Evolutionary conservation across 2,888 invertebrate genomes (phyloP).

Genomic region (Andrena flavipes): DNA sequence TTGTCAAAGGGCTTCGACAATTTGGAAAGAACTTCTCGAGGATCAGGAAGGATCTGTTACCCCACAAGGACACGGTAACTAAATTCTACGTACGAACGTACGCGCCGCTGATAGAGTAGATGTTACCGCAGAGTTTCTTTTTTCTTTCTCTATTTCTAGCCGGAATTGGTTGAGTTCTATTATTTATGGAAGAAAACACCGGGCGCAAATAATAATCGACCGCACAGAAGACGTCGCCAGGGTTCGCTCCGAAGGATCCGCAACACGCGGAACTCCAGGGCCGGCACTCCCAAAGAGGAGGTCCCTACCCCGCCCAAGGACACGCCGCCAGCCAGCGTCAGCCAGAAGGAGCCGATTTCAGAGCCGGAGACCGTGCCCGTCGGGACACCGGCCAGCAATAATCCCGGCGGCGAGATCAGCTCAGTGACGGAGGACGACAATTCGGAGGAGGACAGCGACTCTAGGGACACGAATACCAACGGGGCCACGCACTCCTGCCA

Average conservation of each 20-base stretch:
- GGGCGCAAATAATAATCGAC: constrained; percentile 97
- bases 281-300: constrained; percentile 91
- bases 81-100: neutral
- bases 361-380: constrained; percentile 83
- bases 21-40: constrained; percentile 99
- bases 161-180: constrained; percentile 99
- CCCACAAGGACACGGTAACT: constrained; percentile 96
- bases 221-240: constrained; percentile 95
- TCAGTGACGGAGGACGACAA: constrained; percentile 95
- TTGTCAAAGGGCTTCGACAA: constrained; percentile 98
- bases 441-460: constrained; percentile 98
- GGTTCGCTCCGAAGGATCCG: constrained; percentile 94
- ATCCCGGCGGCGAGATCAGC: constrained; percentile 87
- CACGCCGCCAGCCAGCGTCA: constrained; percentile 72
- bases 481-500: constrained; percentile 87
- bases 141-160: constrained; percentile 85
- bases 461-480: constrained; percentile 89
- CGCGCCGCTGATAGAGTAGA: neutral
- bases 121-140: constrained; percentile 8
- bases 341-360: constrained; percentile 79
- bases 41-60: constrained; percentile 97
- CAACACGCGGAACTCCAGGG: constrained; percentile 94
- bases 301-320: constrained; percentile 87
- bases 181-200: constrained; percentile 99
- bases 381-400: constrained; percentile 78